These are phyloP conservation scores for Lagodon rhomboides DNA, from an alignment of 2,797 vertebrate species.

Conservation along the genomic window DNA sequence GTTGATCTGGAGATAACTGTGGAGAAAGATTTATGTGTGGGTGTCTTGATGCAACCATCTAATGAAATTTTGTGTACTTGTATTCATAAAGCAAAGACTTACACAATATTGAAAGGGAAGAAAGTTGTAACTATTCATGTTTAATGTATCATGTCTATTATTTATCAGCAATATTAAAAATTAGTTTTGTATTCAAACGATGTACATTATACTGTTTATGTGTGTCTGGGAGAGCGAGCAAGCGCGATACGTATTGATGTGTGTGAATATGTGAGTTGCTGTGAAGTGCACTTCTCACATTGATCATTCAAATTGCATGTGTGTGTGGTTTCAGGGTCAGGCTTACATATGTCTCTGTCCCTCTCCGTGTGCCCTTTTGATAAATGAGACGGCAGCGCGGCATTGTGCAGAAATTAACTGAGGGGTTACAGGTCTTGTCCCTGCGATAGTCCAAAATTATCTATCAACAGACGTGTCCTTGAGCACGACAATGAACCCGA, in stretches of 20 bases:
- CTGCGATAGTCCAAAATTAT: neutral
- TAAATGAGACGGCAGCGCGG: slow-evolving; percentile 6
- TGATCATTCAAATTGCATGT: slow-evolving; percentile 10
- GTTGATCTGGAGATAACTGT: slow-evolving; percentile 20
- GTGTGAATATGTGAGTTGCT: neutral
- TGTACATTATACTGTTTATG: neutral
- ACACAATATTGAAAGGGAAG: neutral
- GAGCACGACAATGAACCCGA: slow-evolving; percentile 6
- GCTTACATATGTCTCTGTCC: neutral
- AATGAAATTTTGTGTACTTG: slow-evolving; percentile 1
- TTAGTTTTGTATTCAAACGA: slow-evolving; percentile 1
- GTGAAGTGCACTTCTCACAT: neutral
- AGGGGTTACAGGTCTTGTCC: slow-evolving; percentile 24
- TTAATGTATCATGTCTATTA: slow-evolving; percentile 2
- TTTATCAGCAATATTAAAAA: slow-evolving; percentile 14
- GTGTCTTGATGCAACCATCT: slow-evolving; percentile 30
- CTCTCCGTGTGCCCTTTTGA: slow-evolving; percentile 2
- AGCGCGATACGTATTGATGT: neutral
- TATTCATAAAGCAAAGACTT: neutral
- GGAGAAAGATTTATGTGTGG: slow-evolving; percentile 28
- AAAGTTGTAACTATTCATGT: neutral
- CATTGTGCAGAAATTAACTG: slow-evolving; percentile 8
- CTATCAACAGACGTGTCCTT: slow-evolving; percentile 31
- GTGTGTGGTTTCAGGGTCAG: neutral
- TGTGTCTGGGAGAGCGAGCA: neutral